Evolutionary conservation across 2,888 invertebrate genomes (phyloP), one percentile per base, ranked within the genome.

Genomic region (Geophilus truncorum): DNA sequence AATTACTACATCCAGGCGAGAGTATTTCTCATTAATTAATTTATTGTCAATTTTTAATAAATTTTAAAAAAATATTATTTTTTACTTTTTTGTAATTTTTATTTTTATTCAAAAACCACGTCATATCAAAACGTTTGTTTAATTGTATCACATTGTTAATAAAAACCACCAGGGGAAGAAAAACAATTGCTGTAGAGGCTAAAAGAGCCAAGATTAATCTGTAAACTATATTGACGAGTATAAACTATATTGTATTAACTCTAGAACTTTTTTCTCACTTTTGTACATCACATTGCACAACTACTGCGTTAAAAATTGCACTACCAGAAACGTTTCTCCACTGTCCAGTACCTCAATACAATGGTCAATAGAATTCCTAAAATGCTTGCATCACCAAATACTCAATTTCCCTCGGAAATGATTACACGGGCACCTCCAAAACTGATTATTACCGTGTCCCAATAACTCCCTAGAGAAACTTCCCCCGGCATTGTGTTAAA

Each of bases 181-280:
- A 62, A 25, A 25, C 28, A 70, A 70, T 12, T 25, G 28, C 70
- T 70, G 25, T 70, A 70, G 70, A 70, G 70, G 70, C 70, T 70
- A 70, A 45, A 70, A 70, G 70, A 70, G 70, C 70, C 70, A 70
- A 70, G 70, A 70, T 70, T 15, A 70, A 70, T 28, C 12, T 70
- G 70, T 70, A 70, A 70, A 70, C 70, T 70, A 70, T 70, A 70
- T 28, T 70, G 70, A 25, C n/a, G 10, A 70, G 70, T 70, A 70
- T 25, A 70, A 70, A 70, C 5, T 70, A 28, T 28, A 70, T 23
- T 57, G 57, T 10, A 57, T 28, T 70, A 3, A 6, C 4, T 32
- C 32, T 32, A 32, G 10, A 1, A 1, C 12, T 70, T 25, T 28
- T 25, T 70, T 70, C 70, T 25, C 70, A 10, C 28, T 51, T n/a